These are phyloP conservation scores for Metopolophium dirhodum DNA, from an alignment of 1,140 invertebrate species.

Conservation along the genomic window DNA sequence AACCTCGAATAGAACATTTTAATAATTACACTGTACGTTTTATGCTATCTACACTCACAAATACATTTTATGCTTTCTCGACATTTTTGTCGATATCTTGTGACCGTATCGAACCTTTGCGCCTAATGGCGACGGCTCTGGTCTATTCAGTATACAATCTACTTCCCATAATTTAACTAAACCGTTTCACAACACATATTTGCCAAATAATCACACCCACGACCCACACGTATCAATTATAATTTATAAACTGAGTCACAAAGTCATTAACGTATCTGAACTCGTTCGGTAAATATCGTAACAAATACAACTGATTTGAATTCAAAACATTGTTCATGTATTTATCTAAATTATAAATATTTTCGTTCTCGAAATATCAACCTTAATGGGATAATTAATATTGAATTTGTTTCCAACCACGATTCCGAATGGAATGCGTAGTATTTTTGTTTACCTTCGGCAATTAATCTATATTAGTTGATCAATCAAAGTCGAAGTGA, in stretches of 20 bases:
- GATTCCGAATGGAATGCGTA: not conserved
- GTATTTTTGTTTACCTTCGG: not conserved
- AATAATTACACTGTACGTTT: not conserved
- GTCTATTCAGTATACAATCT: not conserved
- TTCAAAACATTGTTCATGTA: not conserved
- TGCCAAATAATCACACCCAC: conserved; percentile 3
- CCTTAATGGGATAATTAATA: not conserved
- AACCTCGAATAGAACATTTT: not conserved
- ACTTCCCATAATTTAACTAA: not conserved
- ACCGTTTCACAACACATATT: not conserved
- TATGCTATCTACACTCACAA: not conserved
- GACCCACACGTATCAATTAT: not conserved
- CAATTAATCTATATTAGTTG: not conserved
- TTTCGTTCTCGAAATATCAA: not conserved
- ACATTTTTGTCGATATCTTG: not conserved
- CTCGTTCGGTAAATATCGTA: not conserved
- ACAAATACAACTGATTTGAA: not conserved
- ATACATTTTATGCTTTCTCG: not conserved
- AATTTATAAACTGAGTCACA: not conserved
- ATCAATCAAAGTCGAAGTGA: not conserved
- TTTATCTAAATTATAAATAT: conserved; percentile 13
- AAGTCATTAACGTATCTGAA: not conserved
- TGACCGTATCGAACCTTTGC: not conserved
- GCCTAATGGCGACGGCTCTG: not conserved
- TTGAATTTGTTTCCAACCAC: not conserved